These are phyloP conservation scores for Halotydeus destructor DNA, from an alignment of 1,140 invertebrate genomes.

Conservation along the genomic window DNA sequence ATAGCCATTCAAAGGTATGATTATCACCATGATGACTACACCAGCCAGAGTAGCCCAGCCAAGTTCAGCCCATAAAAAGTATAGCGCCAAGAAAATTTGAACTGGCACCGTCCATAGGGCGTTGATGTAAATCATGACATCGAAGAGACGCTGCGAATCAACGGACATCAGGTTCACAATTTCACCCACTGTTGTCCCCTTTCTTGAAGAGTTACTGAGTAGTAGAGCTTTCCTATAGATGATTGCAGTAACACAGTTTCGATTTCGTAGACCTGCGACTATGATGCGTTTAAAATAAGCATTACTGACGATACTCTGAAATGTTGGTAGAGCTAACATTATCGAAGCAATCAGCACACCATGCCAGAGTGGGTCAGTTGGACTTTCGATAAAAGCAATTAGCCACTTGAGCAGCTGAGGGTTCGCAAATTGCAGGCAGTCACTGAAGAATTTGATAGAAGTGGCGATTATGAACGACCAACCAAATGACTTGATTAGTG, in stretches of 20 bases:
- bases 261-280: constrained; percentile 21
- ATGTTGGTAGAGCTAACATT: neutral
- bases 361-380: constrained; percentile 46
- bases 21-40: constrained; percentile 60
- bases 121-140: constrained; percentile 17
- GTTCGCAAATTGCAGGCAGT: constrained; percentile 65
- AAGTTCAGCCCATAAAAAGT: constrained; percentile 27
- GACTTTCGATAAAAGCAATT: constrained; percentile 5
- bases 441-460: constrained; percentile 53
- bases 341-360: constrained; percentile 55
- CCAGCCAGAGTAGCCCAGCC: constrained; percentile 71
- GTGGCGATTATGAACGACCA: constrained; percentile 58
- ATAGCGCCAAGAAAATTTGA: constrained; percentile 23
- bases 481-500: constrained; percentile 43
- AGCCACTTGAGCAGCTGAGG: constrained; percentile 37
- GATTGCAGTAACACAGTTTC: constrained; percentile 21
- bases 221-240: constrained; percentile 26
- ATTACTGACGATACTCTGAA: constrained; percentile 1
- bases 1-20: constrained; percentile 29
- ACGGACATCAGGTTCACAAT: constrained; percentile 37
- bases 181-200: constrained; percentile 31
- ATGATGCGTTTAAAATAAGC: constrained; percentile 34
- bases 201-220: constrained; percentile 23
- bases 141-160: constrained; percentile 22
- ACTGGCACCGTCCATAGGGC: constrained; percentile 23